A percentile compares a stretch with the other conserved stretches of the same genome.
Conservation (phyloP, 2,888 invertebrate genomes). For the Chymomyza fuscimana region DNA sequence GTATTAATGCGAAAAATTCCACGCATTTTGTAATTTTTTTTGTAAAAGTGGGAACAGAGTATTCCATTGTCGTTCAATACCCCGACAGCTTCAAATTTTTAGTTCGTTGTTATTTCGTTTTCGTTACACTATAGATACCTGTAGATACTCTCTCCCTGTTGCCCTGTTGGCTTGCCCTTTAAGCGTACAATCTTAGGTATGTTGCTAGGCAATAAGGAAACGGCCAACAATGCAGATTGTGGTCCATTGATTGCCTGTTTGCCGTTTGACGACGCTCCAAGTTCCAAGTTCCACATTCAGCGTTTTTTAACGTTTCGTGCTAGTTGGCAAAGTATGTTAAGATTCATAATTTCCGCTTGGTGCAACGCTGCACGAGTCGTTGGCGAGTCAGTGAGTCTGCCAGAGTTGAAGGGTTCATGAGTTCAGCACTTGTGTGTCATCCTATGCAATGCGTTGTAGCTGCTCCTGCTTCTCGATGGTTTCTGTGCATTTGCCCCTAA, state of each 20-base stretch:
- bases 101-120: background rate
- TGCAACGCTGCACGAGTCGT: constrained; percentile 3
- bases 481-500: constrained; percentile 60
- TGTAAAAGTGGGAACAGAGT: no score
- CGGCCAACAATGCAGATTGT: constrained; percentile 27
- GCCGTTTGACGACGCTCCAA: constrained; percentile 30
- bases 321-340: constrained; percentile 53
- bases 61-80: no score
- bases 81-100: background rate
- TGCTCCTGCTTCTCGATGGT: constrained; percentile 14
- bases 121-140: background rate
- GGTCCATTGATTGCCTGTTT: constrained; percentile 44
- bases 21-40: no score
- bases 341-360: constrained; percentile 43
- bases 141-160: background rate
- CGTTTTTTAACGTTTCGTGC: constrained; percentile 31
- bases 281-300: constrained; percentile 4
- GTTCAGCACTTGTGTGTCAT: constrained; percentile 73
- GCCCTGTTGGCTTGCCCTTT: background rate
- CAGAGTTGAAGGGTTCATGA: constrained; percentile 52
- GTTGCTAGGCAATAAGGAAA: constrained; percentile 19
- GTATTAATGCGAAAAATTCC: no score
- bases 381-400: constrained; percentile 2
- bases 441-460: constrained; percentile 24
- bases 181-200: constrained; percentile 3